These are phyloP conservation scores for Neomonachus schauinslandi DNA, from an alignment of 2,113 vertebrate species.

Conservation along the genomic window DNA sequence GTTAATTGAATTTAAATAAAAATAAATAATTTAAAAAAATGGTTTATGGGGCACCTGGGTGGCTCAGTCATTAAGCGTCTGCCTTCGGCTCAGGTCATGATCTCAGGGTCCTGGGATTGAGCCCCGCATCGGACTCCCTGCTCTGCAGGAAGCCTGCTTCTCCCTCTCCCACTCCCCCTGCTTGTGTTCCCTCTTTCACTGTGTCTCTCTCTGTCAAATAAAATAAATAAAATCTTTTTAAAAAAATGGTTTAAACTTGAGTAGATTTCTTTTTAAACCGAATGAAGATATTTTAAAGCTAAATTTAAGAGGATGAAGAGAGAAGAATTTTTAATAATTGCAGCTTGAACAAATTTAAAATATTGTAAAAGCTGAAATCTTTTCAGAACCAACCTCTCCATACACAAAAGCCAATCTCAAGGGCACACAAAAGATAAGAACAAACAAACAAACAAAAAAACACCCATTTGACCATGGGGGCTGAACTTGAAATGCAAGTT, in stretches of 20 bases:
- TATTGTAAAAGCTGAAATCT: not conserved
- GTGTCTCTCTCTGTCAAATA: no score
- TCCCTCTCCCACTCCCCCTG: no score
- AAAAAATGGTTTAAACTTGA: not conserved
- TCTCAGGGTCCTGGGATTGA: no score
- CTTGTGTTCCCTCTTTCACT: no score
- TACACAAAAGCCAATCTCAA: not conserved
- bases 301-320: not conserved
- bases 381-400: not conserved
- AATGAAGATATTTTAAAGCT: not conserved
- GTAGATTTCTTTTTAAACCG: not conserved
- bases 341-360: not conserved
- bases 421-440: not conserved
- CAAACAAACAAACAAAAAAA: not conserved
- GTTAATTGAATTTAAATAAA: not conserved
- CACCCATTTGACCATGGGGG: not conserved
- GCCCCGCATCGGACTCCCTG: no score
- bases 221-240: no score
- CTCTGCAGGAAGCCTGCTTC: no score
- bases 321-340: not conserved
- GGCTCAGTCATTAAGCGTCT: no score
- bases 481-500: not conserved
- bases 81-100: no score
- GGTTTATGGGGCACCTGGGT: not conserved
- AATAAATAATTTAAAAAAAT: not conserved